A percentile compares a stretch with the other conserved stretches of the same genome.
These are phyloP conservation scores for Apantesis nais DNA, from an alignment of 2,888 invertebrate species.

Conservation along the genomic window DNA sequence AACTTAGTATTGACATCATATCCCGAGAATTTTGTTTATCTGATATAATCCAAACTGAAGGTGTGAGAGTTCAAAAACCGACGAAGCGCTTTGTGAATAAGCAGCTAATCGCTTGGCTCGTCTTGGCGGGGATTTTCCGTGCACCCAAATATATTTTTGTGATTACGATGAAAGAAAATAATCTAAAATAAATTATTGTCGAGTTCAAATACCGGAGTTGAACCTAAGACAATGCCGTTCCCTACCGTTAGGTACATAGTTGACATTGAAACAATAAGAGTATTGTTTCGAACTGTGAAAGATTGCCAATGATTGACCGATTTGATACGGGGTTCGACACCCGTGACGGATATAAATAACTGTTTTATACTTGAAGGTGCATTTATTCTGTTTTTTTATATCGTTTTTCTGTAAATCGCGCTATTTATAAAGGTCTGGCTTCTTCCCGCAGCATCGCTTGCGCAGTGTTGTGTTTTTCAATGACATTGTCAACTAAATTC, in stretches of 20 bases:
- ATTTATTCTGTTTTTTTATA: neutral
- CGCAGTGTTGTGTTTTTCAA: too few relatives aligned
- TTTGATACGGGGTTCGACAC: conserved; percentile 19
- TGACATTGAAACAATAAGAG: conserved; percentile 17
- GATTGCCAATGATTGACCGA: conserved; percentile 23
- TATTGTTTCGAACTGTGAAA: conserved; percentile 23
- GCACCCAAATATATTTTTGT: too few relatives aligned
- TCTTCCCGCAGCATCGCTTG: too few relatives aligned
- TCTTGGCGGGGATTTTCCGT: too few relatives aligned
- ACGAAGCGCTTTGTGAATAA: too few relatives aligned
- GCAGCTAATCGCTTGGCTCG: too few relatives aligned
- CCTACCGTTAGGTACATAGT: conserved; percentile 6
- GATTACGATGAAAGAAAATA: too few relatives aligned
- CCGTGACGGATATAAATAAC: conserved; percentile 14
- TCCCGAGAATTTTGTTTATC: too few relatives aligned
- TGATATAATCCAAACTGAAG: too few relatives aligned
- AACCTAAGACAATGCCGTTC: conserved; percentile 10
- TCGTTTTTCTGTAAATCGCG: neutral
- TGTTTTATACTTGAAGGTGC: conserved; percentile 2
- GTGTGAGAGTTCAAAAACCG: too few relatives aligned
- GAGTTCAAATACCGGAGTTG: conserved; percentile 1
- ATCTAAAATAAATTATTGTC: neutral
- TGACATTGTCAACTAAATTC: too few relatives aligned
- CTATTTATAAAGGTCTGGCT: neutral
- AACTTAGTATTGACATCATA: too few relatives aligned